These are phyloP conservation scores for Halcyon senegalensis DNA, from an alignment of 2,113 vertebrate genomes.

Conservation along the genomic window DNA sequence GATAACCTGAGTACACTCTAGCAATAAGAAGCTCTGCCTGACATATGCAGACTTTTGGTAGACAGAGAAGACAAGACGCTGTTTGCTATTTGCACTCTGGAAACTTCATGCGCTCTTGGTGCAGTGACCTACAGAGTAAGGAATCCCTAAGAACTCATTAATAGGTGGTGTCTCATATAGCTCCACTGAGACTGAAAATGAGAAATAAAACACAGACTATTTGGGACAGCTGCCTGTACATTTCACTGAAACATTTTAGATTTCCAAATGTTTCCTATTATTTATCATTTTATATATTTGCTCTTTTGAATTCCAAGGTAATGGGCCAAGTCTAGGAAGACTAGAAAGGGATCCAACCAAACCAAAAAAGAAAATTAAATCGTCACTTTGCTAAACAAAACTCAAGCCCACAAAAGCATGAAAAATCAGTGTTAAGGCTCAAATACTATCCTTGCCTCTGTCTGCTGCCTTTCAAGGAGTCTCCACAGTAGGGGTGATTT, in stretches of 20 bases:
- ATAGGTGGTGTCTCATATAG: constrained; percentile 48
- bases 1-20: not conserved
- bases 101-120: not conserved
- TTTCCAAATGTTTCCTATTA: constrained; percentile 60
- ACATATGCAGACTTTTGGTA: not conserved
- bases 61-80: not conserved
- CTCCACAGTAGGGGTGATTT: constrained; percentile 10
- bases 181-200: constrained; percentile 26
- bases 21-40: not conserved
- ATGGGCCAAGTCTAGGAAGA: constrained; percentile 49
- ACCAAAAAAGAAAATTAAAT: constrained; percentile 47
- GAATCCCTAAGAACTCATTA: constrained; percentile 62
- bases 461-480: constrained; percentile 18
- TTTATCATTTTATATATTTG: constrained; percentile 60
- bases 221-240: constrained; percentile 25
- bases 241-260: constrained; percentile 39
- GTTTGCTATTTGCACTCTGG: not conserved
- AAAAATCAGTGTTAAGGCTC: not conserved
- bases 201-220: constrained; percentile 24
- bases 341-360: constrained; percentile 39
- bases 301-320: constrained; percentile 47
- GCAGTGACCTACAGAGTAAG: constrained; percentile 41
- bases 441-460: not conserved
- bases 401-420: constrained; percentile 26
- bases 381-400: constrained; percentile 32